These are phyloP conservation scores for Neodiprion virginianus DNA, from an alignment of 1,140 invertebrate species.

Conservation along the genomic window DNA sequence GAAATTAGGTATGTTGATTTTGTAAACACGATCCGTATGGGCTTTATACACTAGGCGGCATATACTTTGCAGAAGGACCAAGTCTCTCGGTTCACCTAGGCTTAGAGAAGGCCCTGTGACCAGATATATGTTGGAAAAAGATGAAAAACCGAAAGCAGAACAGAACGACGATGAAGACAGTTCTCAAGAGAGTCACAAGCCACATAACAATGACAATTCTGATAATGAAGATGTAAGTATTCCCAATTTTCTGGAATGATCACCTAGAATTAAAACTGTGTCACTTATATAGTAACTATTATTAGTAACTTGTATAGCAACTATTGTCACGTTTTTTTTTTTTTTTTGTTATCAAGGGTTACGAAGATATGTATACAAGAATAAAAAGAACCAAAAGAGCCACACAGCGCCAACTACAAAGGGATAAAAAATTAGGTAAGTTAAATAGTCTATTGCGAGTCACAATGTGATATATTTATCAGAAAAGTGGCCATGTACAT, in stretches of 20 bases:
- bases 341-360: constrained; percentile 45
- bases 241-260: constrained; percentile 12
- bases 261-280: constrained; percentile 1
- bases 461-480: background rate
- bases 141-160: constrained; percentile 46
- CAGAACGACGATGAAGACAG: constrained; percentile 48
- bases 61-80: constrained; percentile 38
- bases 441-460: constrained; percentile 11
- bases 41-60: constrained; percentile 18
- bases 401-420: constrained; percentile 54
- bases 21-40: constrained; percentile 10
- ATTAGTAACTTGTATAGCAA: background rate
- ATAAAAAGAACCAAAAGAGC: constrained; percentile 65
- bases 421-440: constrained; percentile 51
- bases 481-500: background rate
- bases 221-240: constrained; percentile 51
- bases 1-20: constrained; percentile 40
- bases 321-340: constrained; percentile 21
- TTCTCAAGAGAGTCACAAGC: constrained; percentile 50
- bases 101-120: constrained; percentile 57
- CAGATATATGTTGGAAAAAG: constrained; percentile 46
- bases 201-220: constrained; percentile 56
- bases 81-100: constrained; percentile 50
- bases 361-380: constrained; percentile 69
- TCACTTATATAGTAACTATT: background rate